Evolutionary conservation across 2,888 invertebrate species (phyloP), one percentile per base, ranked within the genome.

Genomic region (Xylota sylvarum): DNA sequence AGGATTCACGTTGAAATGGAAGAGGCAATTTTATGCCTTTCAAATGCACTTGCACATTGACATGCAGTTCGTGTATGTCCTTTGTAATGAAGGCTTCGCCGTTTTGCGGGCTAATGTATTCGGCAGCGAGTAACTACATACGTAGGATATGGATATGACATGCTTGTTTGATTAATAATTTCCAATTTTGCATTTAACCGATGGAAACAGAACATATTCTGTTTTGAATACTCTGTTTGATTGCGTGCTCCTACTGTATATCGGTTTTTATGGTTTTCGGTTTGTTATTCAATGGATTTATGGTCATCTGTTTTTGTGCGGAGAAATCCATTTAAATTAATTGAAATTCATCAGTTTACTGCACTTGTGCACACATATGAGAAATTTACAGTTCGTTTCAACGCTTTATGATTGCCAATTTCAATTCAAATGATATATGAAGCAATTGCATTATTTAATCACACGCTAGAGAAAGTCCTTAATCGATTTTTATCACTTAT

Each of bases 161-260:
- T 48, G 72, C 30, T 40, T 72, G 64, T 73, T 79, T 79, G 48
- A 65, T 65, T 72, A 79, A 72, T 79, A 56, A 72, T 72, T 72
- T 79, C 7, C 56, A 48, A 79, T 56, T 58, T 72, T 17, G 27
- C 7, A 64, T 56, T 19, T 17, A 43, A 46, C 14, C 43, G 17
- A 17, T 46, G 46, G 43, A 56, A 30, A 27, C 6, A 27, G 7
- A 4, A 14, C 5, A n/a, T 14, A 60, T 43, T 27, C 7, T 52
- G 10, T 50, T 37, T 67, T 9, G 23, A 37, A 67, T 67, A 10
- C 14, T 37, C n/a, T 52, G n/a, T 27, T 67, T 2, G 14, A 46
- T 5, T 46, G 43, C 3, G 2, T 6, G 5, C 7, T 17, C 17
- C 6, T n/a, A 5, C 10, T 4, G 12, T 1, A 4, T 40, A n/a